Base-by-base conservation (phyloP, 2,113 vertebrate species). In the Indri indri region DNA sequence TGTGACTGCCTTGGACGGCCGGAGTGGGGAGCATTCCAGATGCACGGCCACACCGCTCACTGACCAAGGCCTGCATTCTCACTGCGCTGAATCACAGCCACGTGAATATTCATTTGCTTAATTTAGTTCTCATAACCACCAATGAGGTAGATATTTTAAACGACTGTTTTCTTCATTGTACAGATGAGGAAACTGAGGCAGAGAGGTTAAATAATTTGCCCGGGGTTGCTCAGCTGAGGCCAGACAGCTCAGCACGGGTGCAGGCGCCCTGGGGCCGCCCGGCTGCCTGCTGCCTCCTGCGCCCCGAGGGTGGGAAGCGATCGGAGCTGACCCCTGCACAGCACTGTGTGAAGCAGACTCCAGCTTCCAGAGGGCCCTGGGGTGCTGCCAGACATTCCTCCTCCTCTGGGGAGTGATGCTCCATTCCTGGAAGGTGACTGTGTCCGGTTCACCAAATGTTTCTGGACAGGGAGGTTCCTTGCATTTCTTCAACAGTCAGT, bases 1-100 rank as follows among this genome's bases (percentile, higher is more conserved):
- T 0, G 4, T 34, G 0, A 2, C 63, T 2, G 6, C 9, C 1
- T 17, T 1, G 6, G 34, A 13, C 3, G 8, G 27, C 34, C 8
- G 13, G 2, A 47, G 81, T 5, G 34, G 61, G 23, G 14, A 32
- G 2, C 14, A 1, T 42, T 13, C 70, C 9, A 22, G 30, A 7
- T 0, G 16, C 22, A 17, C 30, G 6, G 50, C 27, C 8, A 5
- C 2, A 11, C 17, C 20, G 22, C 34, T 5, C 34, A 18, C 34
- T 1, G 13, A 0, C 37, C 27, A 45, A 40, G 2, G 47, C 30
- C 25, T 2, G n/a, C 25, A 0, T 0, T 3, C 6, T n/a, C 4
- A 14, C 71, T 23, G 47, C 0, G 20, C 40, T 7, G 0, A 10
- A 14, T 3, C 1, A 30, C n/a, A 10, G 0, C 80, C 3, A 7